Base-by-base conservation (phyloP, 2,113 vertebrate species). In the Rhinopomastus cyanomelas region DNA sequence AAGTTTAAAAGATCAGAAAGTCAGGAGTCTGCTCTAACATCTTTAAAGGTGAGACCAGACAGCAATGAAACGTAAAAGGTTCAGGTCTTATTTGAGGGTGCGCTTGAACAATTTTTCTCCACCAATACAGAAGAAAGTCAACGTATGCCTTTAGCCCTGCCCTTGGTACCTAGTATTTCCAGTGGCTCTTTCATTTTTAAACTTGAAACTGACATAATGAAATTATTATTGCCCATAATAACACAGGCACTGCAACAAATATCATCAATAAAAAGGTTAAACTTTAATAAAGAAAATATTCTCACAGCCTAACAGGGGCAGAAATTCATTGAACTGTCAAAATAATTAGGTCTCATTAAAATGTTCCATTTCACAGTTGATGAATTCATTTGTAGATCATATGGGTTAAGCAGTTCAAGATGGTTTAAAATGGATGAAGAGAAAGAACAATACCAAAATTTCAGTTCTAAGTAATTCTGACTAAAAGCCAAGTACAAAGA, bases 1-100 rank as follows among this genome's bases (percentile, higher is more conserved):
- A 90, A 84, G 46, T 65, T 78, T 42, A 68, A 90, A 81, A 81
- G 81, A 76, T 79, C 56, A 82, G 46, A 76, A 92, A 81, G 64
- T 75, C 74, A 85, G 82, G 25, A 65, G 8, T 34, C 59, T 69
- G 36, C 26, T 88, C 84, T 69, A 81, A 73, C 17, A 89, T 55
- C 25, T 8, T 92, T 82, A 42, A 85, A 66, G 65, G 66, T 53
- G 13, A 81, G 16, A 60, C 11, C 19, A 5, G 11, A 29, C 15
- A 87, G 51, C 25, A 86, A 85, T 44, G 79, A 76, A 87, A 87
- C 34, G 17, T 8, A 89, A 85, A 88, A 73, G 2, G 7, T 68
- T 79, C 36, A 53, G 46, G 27, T 72, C 23, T 74, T 44, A 25
- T 34, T 21, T 29, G 14, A 81, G 5, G 69, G 57, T 15, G 78